Conservation (phyloP, 2,888 invertebrate genomes). For the Phragmatobia fuliginosa region DNA sequence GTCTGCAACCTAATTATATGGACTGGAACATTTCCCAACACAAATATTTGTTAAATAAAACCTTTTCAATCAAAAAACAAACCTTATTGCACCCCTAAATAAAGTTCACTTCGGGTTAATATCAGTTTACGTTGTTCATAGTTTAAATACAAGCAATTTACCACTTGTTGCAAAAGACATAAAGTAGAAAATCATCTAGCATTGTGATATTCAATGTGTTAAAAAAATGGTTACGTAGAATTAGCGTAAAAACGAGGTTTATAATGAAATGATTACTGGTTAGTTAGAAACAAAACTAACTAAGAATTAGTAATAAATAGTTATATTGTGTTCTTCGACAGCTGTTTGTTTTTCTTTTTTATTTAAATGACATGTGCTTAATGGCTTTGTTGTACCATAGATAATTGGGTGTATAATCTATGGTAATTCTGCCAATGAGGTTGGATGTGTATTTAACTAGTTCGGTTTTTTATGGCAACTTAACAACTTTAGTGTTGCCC, state of each 20-base stretch:
- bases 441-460: slow-evolving; percentile 27
- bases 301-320: slow-evolving; percentile 85
- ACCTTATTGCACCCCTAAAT: slow-evolving; percentile 13
- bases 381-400: slow-evolving; percentile 25
- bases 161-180: slow-evolving; percentile 42
- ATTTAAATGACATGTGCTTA: slow-evolving; percentile 69
- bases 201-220: slow-evolving; percentile 49
- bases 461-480: slow-evolving; percentile 15
- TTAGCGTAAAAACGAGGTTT: slow-evolving; percentile 85
- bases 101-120: slow-evolving; percentile 4
- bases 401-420: slow-evolving; percentile 50
- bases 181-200: slow-evolving; percentile 50
- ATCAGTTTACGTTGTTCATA: slow-evolving; percentile 50
- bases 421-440: slow-evolving; percentile 27
- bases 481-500: slow-evolving; percentile 12
- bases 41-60: slow-evolving; percentile 73
- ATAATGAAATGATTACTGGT: slow-evolving; percentile 85
- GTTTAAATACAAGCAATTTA: slow-evolving; percentile 57
- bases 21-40: slow-evolving; percentile 73
- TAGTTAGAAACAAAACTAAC: slow-evolving; percentile 76
- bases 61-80: slow-evolving; percentile 29
- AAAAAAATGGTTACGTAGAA: slow-evolving; percentile 64
- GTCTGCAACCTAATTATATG: slow-evolving; percentile 84
- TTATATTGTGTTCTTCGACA: slow-evolving; percentile 80
- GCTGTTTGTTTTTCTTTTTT: slow-evolving; percentile 80